Conservation (phyloP, 2,113 vertebrate genomes). For the Odocoileus virginianus region DNA sequence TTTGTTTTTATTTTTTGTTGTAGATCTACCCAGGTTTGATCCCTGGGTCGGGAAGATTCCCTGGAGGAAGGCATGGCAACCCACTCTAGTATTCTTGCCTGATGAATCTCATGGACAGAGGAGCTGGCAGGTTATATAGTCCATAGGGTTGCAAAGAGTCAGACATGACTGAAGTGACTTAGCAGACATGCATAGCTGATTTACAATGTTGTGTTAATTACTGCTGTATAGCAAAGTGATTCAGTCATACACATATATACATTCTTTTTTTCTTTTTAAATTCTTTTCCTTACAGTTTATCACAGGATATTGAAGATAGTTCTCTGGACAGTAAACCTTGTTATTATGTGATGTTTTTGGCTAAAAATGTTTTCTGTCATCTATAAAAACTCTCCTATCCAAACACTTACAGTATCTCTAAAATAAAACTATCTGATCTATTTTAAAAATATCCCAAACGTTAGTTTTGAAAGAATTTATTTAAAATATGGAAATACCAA, state of each 20-base stretch:
- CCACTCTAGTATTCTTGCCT: background rate
- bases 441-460: background rate
- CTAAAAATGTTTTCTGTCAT: background rate
- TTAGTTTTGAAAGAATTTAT: background rate
- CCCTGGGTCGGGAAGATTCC: background rate
- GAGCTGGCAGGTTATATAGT: background rate
- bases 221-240: background rate
- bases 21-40: background rate
- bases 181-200: background rate
- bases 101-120: background rate
- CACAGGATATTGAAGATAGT: background rate
- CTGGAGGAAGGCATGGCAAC: background rate
- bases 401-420: background rate
- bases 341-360: background rate
- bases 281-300: background rate
- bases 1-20: background rate
- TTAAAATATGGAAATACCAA: background rate
- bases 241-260: background rate
- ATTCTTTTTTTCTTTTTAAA: background rate
- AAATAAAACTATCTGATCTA: background rate
- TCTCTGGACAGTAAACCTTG: background rate
- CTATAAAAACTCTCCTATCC: background rate
- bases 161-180: background rate
- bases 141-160: background rate
- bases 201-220: background rate